These are phyloP conservation scores for Sandelia bainsii DNA, from an alignment of 2,797 vertebrate species.

Conservation along the genomic window DNA sequence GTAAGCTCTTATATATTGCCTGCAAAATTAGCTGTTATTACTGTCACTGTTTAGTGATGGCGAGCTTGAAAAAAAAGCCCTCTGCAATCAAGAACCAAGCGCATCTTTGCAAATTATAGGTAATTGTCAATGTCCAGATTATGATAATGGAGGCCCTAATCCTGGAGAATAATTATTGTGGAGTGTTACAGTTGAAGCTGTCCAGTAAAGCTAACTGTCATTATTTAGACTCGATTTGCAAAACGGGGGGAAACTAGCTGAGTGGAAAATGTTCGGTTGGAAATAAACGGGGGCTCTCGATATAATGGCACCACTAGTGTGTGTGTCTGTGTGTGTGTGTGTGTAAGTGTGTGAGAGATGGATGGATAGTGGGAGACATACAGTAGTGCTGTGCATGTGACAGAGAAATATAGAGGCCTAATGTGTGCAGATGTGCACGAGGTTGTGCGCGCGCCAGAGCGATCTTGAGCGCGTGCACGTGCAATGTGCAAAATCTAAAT, in stretches of 20 bases:
- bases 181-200: conserved; percentile 99
- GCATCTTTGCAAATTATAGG: conserved; percentile 99
- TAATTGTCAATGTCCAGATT: conserved; percentile 99
- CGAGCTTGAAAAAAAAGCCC: conserved; percentile 89
- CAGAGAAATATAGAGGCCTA: conserved; percentile 4
- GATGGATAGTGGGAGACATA: conserved; percentile 3
- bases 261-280: conserved; percentile 97
- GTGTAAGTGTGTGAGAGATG: conserved; percentile 19
- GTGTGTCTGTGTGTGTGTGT: conserved; percentile 54
- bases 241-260: conserved; percentile 90
- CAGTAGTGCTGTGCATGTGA: conserved; percentile 30
- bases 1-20: conserved; percentile 99
- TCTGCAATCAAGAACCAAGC: conserved; percentile 99
- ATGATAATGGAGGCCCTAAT: conserved; percentile 99
- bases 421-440: conserved; percentile 28
- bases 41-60: conserved; percentile 99
- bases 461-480: conserved; percentile 24
- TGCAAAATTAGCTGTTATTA: conserved; percentile 99
- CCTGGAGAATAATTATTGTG: conserved; percentile 99
- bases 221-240: conserved; percentile 98
- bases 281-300: conserved; percentile 96
- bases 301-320: conserved; percentile 89
- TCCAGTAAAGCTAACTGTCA: conserved; percentile 99
- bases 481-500: conserved; percentile 32
- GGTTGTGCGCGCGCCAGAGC: conserved; percentile 7